Evolutionary conservation across 2,113 vertebrate species (phyloP).

Genomic region (Polyodon spathula): DNA sequence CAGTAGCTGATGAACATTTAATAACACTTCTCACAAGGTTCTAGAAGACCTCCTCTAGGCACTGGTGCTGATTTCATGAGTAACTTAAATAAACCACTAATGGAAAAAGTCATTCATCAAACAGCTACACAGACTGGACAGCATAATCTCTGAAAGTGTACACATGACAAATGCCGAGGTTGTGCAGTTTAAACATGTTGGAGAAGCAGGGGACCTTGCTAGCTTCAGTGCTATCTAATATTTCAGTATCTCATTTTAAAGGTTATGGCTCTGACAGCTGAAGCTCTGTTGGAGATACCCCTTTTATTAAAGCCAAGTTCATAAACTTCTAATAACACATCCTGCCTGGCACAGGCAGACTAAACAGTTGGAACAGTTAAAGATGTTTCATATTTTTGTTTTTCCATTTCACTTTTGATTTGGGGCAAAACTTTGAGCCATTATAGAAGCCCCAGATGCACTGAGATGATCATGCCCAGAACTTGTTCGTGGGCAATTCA

Average conservation of each 20-base stretch:
- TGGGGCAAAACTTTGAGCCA: too few relatives aligned
- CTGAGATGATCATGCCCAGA: too few relatives aligned
- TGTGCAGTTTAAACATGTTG: not conserved
- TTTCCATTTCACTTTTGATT: too few relatives aligned
- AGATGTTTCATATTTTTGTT: too few relatives aligned
- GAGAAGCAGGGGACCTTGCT: not conserved
- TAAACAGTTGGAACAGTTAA: too few relatives aligned
- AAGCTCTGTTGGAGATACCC: too few relatives aligned
- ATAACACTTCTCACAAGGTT: not conserved
- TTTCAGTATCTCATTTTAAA: not conserved
- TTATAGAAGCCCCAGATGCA: too few relatives aligned
- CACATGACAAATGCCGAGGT: not conserved
- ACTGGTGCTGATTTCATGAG: not conserved
- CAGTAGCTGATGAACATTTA: not conserved
- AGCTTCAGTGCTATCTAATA: not conserved
- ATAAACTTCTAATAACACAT: too few relatives aligned
- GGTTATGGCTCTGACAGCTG: too few relatives aligned
- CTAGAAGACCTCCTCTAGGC: not conserved
- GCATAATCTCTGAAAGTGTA: not conserved
- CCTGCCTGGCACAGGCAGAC: too few relatives aligned
- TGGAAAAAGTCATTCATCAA: conserved; percentile 9
- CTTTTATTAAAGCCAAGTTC: too few relatives aligned
- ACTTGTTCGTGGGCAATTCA: too few relatives aligned
- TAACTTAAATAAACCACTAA: conserved; percentile 7
- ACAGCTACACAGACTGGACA: not conserved